Percentiles rank a stretch among this genome's conserved stretches.
Evolutionary conservation across 64 coral and sea anemone genomes (phyloP).

Genomic region (Stichodactyla mertensii): DNA sequence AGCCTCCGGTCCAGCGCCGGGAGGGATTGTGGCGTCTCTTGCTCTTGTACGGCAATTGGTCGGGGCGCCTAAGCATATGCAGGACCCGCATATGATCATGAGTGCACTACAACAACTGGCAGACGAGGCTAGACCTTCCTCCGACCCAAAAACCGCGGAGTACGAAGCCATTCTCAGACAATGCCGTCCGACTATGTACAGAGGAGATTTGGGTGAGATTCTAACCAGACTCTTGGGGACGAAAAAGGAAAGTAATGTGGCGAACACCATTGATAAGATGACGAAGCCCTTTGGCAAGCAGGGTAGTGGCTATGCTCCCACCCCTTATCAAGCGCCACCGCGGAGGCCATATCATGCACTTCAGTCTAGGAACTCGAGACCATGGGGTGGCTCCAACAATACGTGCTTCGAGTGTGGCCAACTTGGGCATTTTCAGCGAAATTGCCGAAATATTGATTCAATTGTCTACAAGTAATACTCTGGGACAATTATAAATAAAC

Average conservation of each 20-base stretch:
- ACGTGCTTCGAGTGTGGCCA: background rate
- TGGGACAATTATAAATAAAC: too few relatives aligned
- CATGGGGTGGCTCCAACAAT: too few relatives aligned
- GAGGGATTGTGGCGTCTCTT: too few relatives aligned
- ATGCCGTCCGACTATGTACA: background rate
- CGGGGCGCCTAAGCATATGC: too few relatives aligned
- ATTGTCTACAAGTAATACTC: too few relatives aligned
- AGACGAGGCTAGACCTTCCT: conserved; percentile 31
- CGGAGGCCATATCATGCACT: background rate
- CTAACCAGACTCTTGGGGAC: conserved; percentile 30
- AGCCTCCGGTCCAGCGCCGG: too few relatives aligned
- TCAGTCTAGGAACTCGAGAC: background rate
- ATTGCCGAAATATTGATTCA: background rate
- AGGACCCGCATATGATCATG: conserved; percentile 14
- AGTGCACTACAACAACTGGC: conserved; percentile 30
- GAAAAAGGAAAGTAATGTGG: conserved; percentile 40
- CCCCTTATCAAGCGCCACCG: conserved; percentile 13
- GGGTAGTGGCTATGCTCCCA: background rate
- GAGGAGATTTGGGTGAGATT: conserved; percentile 30
- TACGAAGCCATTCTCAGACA: conserved; percentile 44
- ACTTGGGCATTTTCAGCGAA: background rate
- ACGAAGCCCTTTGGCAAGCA: background rate
- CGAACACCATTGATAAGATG: conserved; percentile 33
- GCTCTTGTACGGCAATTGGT: too few relatives aligned
- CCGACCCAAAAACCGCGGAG: background rate